Evolutionary conservation across 1,140 invertebrate genomes (phyloP).

Genomic region (Drosophila parabipectinata): DNA sequence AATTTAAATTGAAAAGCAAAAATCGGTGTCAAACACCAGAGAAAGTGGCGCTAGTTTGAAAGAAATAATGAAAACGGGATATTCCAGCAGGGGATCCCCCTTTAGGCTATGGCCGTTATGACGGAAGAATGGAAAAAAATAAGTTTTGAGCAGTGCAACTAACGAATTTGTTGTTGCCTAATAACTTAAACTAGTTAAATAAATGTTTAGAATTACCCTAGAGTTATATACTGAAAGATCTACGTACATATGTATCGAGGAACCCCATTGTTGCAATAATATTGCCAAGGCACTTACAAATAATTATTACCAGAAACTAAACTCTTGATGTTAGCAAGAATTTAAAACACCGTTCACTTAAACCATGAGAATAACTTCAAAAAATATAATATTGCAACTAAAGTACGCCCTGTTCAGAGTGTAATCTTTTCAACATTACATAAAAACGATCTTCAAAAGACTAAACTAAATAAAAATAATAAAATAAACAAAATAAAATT

Average conservation of each 20-base stretch:
- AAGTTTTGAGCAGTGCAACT: constrained; percentile 47
- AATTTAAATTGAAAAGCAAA: constrained; percentile 73
- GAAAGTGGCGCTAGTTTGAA: constrained; percentile 11
- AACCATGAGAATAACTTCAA: constrained; percentile 14
- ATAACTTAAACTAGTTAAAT: constrained; percentile 69
- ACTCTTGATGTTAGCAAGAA: constrained; percentile 61
- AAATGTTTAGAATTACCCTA: constrained; percentile 74
- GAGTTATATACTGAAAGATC: constrained; percentile 42
- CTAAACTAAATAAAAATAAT: too few relatives aligned
- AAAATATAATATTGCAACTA: constrained; percentile 12
- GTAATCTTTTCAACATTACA: too few relatives aligned
- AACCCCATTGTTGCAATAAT: constrained; percentile 60
- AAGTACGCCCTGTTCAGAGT: constrained; percentile 8
- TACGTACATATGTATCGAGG: constrained; percentile 35
- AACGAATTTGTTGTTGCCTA: constrained; percentile 76
- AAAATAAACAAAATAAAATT: too few relatives aligned
- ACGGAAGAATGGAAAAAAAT: constrained; percentile 3
- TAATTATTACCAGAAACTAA: constrained; percentile 42
- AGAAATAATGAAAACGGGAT: constrained; percentile 12
- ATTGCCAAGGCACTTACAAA: constrained; percentile 48
- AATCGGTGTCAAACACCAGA: constrained; percentile 75
- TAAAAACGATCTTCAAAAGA: background rate
- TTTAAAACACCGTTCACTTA: constrained; percentile 30
- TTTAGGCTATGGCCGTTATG: constrained; percentile 20
- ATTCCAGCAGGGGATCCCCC: constrained; percentile 15